These are phyloP conservation scores for Tamias sibiricus DNA, from an alignment of 2,113 vertebrate species.

Conservation along the genomic window DNA sequence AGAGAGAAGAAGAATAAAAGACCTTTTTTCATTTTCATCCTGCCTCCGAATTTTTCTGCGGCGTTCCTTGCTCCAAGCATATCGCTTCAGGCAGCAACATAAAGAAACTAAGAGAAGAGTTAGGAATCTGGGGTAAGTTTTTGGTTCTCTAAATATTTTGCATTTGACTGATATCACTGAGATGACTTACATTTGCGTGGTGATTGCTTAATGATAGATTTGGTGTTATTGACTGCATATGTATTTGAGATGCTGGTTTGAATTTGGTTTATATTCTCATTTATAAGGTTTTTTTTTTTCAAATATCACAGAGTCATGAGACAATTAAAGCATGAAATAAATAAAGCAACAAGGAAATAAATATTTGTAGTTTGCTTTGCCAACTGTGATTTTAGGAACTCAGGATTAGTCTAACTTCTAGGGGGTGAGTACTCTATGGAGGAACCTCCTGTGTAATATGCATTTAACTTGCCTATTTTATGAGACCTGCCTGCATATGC, in stretches of 20 bases:
- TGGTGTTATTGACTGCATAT: background rate
- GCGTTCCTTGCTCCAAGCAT: too few relatives aligned
- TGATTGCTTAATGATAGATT: background rate
- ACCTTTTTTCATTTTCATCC: too few relatives aligned
- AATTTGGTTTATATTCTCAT: background rate
- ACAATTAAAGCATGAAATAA: background rate
- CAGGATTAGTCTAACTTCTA: background rate
- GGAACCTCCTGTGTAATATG: background rate
- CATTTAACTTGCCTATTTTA: background rate
- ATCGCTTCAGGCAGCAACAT: too few relatives aligned
- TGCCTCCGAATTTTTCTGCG: too few relatives aligned
- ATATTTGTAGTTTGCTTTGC: background rate
- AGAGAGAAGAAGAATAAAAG: too few relatives aligned
- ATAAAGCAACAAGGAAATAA: background rate
- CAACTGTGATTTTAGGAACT: background rate
- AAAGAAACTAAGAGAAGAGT: background rate
- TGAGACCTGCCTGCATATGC: background rate
- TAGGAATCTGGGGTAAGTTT: background rate
- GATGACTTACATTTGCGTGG: background rate
- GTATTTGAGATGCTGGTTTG: conserved; percentile 39
- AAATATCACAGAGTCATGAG: background rate
- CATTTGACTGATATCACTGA: background rate
- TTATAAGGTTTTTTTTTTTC: background rate
- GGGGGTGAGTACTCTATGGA: background rate
- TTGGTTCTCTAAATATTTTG: background rate